Conservation (phyloP, 2,888 invertebrate genomes). For the Carcina quercana region DNA sequence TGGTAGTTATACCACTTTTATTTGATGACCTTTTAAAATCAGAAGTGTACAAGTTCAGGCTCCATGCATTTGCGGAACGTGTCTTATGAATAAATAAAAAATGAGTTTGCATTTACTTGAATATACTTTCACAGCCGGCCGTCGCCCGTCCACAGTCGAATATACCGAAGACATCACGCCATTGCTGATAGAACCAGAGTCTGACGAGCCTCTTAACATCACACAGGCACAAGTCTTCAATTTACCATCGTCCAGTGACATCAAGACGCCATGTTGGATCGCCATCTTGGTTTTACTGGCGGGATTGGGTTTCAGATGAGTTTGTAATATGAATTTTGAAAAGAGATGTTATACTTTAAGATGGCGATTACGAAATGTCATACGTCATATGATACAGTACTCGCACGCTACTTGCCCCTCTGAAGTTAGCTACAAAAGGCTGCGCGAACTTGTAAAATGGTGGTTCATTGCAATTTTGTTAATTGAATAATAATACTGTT, state of each 20-base stretch:
- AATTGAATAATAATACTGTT: no score
- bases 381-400: constrained; percentile 50
- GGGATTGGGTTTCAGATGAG: constrained; percentile 14
- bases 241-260: no score
- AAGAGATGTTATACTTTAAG: constrained; percentile 16
- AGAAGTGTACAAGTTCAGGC: no score
- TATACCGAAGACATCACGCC: constrained; percentile 50
- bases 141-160: constrained; percentile 41
- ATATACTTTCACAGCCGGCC: constrained; percentile 35
- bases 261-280: constrained; percentile 22
- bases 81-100: background rate
- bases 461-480: no score
- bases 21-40: no score
- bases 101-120: no score
- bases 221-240: constrained; percentile 46
- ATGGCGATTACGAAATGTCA: no score
- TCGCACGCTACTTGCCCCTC: no score
- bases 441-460: no score
- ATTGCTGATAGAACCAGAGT: constrained; percentile 46
- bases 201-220: constrained; percentile 37
- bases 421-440: no score
- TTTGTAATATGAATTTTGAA: constrained; percentile 3
- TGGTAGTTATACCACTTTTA: no score
- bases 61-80: no score
- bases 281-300: constrained; percentile 28